These are phyloP conservation scores for Chironomus striatipennis DNA, from an alignment of 1,140 invertebrate species.

Conservation along the genomic window DNA sequence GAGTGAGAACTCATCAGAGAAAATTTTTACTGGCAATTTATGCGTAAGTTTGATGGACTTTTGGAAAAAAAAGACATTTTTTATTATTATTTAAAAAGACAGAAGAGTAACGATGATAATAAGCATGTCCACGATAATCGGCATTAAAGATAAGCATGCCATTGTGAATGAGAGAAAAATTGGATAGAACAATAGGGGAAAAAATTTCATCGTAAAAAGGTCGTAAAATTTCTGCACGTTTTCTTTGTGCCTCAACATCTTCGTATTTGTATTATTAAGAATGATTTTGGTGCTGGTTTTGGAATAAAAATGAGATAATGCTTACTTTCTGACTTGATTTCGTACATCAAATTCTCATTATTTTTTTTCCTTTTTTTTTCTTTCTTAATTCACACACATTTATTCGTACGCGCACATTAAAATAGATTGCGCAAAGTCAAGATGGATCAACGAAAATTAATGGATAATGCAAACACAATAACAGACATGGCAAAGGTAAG, in stretches of 20 bases:
- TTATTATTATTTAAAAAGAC: neutral
- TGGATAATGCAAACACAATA: slow-evolving; percentile 98
- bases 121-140: neutral
- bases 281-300: no score
- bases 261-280: no score
- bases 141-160: neutral
- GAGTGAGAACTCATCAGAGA: slow-evolving; percentile 95
- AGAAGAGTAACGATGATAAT: neutral
- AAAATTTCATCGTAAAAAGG: neutral
- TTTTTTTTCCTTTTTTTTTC: neutral
- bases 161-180: neutral
- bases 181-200: neutral
- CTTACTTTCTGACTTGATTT: no score
- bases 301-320: no score
- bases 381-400: neutral
- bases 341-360: neutral
- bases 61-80: neutral
- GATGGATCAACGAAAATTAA: slow-evolving; percentile 98
- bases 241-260: neutral
- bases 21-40: slow-evolving; percentile 99
- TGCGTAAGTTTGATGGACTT: slow-evolving; percentile 65
- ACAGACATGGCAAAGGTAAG: slow-evolving; percentile 99
- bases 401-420: no score
- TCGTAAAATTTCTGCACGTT: slow-evolving; percentile 6
- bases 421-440: slow-evolving; percentile 94